A percentile compares a stretch with the other conserved stretches of the same genome.
Conservation (phyloP, 2,888 invertebrate genomes). For the Xanthia icteritia region DNA sequence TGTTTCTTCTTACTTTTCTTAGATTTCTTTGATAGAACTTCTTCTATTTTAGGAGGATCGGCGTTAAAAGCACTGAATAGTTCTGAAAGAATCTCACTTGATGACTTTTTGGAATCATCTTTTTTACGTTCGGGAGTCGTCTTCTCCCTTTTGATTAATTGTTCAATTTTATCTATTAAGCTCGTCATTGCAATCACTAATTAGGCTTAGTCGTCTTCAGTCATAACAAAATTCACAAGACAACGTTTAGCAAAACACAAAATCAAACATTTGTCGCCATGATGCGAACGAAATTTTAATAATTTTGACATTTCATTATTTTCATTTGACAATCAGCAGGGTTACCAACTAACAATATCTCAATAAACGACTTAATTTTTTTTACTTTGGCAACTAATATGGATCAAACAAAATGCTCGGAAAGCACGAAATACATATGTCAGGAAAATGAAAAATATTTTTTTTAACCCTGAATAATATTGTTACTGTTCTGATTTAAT, state of each 20-base stretch:
- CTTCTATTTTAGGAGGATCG: conserved; percentile 91
- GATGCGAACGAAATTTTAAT: conserved; percentile 43
- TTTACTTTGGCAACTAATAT: conserved; percentile 8
- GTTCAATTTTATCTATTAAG: conserved; percentile 86
- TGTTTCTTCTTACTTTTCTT: conserved; percentile 91
- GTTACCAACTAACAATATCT: conserved; percentile 6
- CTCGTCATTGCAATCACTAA: conserved; percentile 76
- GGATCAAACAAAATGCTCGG: neutral
- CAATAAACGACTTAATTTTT: neutral
- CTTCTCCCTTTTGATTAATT: conserved; percentile 86
- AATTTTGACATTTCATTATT: conserved; percentile 20
- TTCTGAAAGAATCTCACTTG: conserved; percentile 95
- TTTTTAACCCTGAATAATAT: neutral
- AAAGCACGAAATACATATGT: neutral
- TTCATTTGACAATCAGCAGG: conserved; percentile 26
- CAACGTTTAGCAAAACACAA: conserved; percentile 30
- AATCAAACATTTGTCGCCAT: conserved; percentile 56
- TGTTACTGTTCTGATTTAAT: neutral
- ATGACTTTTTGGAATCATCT: conserved; percentile 91
- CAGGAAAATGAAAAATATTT: too few relatives aligned
- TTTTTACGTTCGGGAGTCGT: conserved; percentile 86
- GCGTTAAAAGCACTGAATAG: conserved; percentile 95
- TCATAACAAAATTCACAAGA: conserved; percentile 40
- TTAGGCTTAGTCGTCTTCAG: conserved; percentile 33
- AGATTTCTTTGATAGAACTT: conserved; percentile 81